Evolutionary conservation across 2,888 invertebrate species (phyloP).

Genomic region (Choreutis nemorana): DNA sequence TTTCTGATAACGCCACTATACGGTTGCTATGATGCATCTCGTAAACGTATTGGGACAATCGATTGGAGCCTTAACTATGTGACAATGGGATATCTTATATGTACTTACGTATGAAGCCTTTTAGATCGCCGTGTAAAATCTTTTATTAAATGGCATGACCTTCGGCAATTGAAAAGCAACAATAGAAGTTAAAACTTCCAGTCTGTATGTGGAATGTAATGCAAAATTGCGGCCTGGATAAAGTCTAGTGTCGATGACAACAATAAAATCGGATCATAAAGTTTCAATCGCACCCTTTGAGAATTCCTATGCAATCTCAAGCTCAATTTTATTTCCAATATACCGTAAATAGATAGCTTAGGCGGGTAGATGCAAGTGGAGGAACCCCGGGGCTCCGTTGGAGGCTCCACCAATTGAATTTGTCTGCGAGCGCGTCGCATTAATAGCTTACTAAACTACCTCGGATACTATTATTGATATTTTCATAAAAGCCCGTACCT

Average conservation of each 20-base stretch:
- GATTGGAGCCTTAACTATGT: conserved; percentile 23
- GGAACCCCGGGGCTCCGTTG: conserved; percentile 45
- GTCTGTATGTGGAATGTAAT: conserved; percentile 20
- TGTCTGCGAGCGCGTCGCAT: conserved; percentile 59
- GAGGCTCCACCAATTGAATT: conserved; percentile 62
- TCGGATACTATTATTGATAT: conserved; percentile 51
- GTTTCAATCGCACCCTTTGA: conserved; percentile 45
- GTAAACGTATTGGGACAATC: conserved; percentile 50
- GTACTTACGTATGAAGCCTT: no score
- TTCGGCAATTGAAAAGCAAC: conserved; percentile 9
- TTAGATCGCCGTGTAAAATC: no score
- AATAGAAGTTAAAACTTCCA: conserved; percentile 27
- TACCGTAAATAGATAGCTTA: conserved; percentile 53
- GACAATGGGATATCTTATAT: no score
- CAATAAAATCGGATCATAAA: conserved; percentile 54
- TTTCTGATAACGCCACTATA: conserved; percentile 65
- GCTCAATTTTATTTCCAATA: conserved; percentile 55
- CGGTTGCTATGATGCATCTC: conserved; percentile 55
- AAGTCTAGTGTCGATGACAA: conserved; percentile 39
- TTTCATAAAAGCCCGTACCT: conserved; percentile 42
- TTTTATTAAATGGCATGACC: no score
- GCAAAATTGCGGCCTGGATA: conserved; percentile 28
- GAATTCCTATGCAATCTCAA: conserved; percentile 47
- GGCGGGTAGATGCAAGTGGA: conserved; percentile 48
- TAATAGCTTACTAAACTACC: conserved; percentile 57